Evolutionary conservation across 1,140 invertebrate species (phyloP), one percentile per base, ranked within the genome.

Genomic region (Frieseomelitta varia): DNA sequence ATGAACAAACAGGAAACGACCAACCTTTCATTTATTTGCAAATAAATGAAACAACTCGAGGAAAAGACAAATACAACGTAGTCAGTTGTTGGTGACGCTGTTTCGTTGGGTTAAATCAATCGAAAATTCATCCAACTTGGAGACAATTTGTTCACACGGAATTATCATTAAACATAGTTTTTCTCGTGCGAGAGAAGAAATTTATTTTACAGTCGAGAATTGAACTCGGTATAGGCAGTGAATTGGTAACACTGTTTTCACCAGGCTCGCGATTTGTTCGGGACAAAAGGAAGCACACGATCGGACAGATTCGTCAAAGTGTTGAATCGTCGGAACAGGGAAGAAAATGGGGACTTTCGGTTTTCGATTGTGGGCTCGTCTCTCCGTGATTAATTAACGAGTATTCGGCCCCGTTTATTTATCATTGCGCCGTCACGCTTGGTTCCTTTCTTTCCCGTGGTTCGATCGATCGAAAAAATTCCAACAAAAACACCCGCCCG

Each of bases 401-500:
- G 39, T 51, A 15, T n/a, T 63, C 39, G n/a, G 15, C 10, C 56
- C 3, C 34, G 75, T 77, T 65, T 77, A 77, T 77, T 77, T 51
- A 58, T 61, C 74, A n/a, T 58, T 53, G 53, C 21, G n/a, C 21
- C 24, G 34, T 39, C 58, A 21, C 75, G 74, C 56, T 34, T 61
- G 12, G 47, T 51, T 78, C 27, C 47, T 78, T 78, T 78, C 76
- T 78, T 67, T 53, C 4, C 4, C 39, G 47, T 12, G 19, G n/a
- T 53, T 63, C 76, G 61, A 78, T 78, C 76, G 76, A 78, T 65
- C 39, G 61, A 78, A 65, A 78, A 78, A 67, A 77, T 77, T 78
- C 47, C 19, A 47, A 30, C 76, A 51, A 65, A 78, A 78, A 53
- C n/a, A 2, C 34, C 6, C 12, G 4, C 21, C 34, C 34, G 56